Conservation (phyloP, 2,888 invertebrate genomes). For the Agrotis ipsilon region DNA sequence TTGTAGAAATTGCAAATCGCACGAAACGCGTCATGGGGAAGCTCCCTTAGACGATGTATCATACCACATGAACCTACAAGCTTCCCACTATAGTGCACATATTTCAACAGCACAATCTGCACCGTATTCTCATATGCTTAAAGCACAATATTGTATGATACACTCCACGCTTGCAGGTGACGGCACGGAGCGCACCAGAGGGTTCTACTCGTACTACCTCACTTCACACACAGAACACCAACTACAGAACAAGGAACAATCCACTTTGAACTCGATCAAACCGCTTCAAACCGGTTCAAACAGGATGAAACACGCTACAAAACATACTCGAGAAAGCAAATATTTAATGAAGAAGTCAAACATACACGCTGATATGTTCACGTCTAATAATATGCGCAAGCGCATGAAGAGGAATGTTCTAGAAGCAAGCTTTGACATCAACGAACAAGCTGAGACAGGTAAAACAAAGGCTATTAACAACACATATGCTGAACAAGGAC, state of each 20-base stretch:
- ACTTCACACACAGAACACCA: constrained; percentile 37
- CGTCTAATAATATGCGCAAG: not conserved
- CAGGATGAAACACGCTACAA: not conserved
- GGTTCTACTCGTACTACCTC: constrained; percentile 73
- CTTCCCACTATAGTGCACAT: constrained; percentile 10
- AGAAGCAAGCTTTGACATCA: not conserved
- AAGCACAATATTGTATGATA: constrained; percentile 54
- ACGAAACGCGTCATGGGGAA: too few species aligned
- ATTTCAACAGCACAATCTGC: constrained; percentile 9
- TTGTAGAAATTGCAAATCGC: too few species aligned
- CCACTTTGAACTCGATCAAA: constrained; percentile 14
- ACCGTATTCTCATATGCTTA: constrained; percentile 46
- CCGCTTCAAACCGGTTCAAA: constrained; percentile 1
- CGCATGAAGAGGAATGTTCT: constrained; percentile 36
- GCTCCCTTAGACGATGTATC: not conserved
- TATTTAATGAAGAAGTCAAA: constrained; percentile 30
- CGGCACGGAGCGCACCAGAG: constrained; percentile 62
- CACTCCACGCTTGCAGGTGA: constrained; percentile 75
- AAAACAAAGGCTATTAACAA: not conserved
- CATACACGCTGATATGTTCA: constrained; percentile 4
- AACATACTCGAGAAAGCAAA: not conserved
- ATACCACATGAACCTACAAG: not conserved
- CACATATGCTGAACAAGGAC: not conserved
- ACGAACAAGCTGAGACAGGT: not conserved
- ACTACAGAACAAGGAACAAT: constrained; percentile 35